Evolutionary conservation across 2,113 vertebrate species (phyloP).

Genomic region (Halichoeres trimaculatus): DNA sequence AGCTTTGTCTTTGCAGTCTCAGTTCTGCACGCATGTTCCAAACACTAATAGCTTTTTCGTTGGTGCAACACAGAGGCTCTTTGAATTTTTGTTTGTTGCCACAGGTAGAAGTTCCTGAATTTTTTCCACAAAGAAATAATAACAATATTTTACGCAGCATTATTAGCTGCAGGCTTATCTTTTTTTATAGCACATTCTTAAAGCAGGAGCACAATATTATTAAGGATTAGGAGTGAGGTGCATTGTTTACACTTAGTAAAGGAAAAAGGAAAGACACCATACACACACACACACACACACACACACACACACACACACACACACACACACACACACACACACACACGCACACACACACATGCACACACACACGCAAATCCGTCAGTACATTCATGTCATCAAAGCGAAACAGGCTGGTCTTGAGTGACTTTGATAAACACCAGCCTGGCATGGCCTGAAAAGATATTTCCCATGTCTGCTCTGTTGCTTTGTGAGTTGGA

Average conservation of each 20-base stretch:
- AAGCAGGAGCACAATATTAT: conserved; percentile 35
- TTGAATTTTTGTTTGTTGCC: conserved; percentile 58
- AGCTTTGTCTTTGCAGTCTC: conserved; percentile 39
- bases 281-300: neutral
- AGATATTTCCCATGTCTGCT: conserved; percentile 14
- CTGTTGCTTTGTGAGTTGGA: conserved; percentile 16
- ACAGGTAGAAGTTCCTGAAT: conserved; percentile 48
- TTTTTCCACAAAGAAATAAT: conserved; percentile 67
- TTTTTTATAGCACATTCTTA: conserved; percentile 35
- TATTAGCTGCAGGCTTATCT: conserved; percentile 62
- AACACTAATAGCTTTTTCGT: conserved; percentile 64
- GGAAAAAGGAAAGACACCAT: conserved; percentile 4
- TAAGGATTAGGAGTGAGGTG: conserved; percentile 27
- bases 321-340: neutral
- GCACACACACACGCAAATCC: neutral
- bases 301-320: neutral
- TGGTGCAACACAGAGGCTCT: conserved; percentile 37
- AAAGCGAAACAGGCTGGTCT: conserved; percentile 33
- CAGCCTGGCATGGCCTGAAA: conserved; percentile 23
- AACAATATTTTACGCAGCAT: conserved; percentile 40
- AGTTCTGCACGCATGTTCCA: conserved; percentile 45
- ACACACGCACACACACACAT: no score
- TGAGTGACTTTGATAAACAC: conserved; percentile 38
- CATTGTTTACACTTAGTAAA: conserved; percentile 42
- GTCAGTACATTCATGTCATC: conserved; percentile 29